Evolutionary conservation across 1,140 invertebrate genomes (phyloP).

Genomic region (Papilio glaucus): DNA sequence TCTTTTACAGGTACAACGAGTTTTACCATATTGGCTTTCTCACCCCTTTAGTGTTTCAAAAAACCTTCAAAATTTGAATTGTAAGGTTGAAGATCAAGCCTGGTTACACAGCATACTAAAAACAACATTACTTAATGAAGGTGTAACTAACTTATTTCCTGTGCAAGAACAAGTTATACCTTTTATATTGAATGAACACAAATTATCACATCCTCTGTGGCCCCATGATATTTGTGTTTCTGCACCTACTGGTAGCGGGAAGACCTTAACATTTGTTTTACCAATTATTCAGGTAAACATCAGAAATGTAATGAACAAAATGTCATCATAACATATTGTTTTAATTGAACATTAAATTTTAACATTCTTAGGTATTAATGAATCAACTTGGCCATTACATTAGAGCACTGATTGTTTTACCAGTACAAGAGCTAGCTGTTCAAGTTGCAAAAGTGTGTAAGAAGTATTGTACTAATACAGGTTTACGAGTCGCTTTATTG

Average conservation of each 20-base stretch:
- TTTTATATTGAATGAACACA: conserved; percentile 88
- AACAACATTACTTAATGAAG: conserved; percentile 87
- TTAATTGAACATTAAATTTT: conserved; percentile 1
- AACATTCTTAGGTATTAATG: conserved; percentile 66
- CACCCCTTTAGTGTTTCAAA: conserved; percentile 90
- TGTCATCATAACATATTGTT: not conserved
- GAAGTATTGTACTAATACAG: conserved; percentile 88
- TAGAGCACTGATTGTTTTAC: conserved; percentile 94
- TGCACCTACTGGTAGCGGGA: conserved; percentile 98
- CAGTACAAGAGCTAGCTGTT: conserved; percentile 94
- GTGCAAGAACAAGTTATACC: conserved; percentile 95
- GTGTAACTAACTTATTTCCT: conserved; percentile 92
- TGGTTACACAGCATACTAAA: conserved; percentile 86
- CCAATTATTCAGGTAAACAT: conserved; percentile 92
- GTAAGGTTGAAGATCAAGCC: conserved; percentile 84
- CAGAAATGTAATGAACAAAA: not conserved
- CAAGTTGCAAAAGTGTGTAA: conserved; percentile 95
- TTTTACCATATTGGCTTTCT: conserved; percentile 94
- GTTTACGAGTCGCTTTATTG: conserved; percentile 89
- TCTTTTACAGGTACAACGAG: conserved; percentile 85
- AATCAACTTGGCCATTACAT: conserved; percentile 84
- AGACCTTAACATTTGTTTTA: conserved; percentile 97
- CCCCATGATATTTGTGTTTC: conserved; percentile 97
- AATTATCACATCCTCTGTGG: conserved; percentile 85
- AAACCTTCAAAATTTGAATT: conserved; percentile 86